A percentile compares a stretch with the other conserved stretches of the same genome.
phyloP scores from a whole-genome alignment of 2,888 invertebrate genomes.

The Venusia cambrica region DNA sequence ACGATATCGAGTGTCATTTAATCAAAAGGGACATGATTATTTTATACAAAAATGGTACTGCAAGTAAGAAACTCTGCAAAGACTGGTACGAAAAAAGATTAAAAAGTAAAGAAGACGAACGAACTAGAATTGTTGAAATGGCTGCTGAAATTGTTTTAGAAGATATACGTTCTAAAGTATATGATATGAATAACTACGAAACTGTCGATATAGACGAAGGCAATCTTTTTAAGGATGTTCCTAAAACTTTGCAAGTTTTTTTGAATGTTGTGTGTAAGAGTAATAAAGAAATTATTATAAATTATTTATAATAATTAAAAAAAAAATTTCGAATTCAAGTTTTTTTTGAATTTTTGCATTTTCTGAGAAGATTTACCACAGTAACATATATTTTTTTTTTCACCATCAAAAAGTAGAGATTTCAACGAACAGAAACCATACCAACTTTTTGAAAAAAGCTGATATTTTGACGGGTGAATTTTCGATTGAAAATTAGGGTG shows the following conservation, averaged over 20 bases:
- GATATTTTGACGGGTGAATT: no score
- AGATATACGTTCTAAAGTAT: conserved; percentile 36
- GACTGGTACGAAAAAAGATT: conserved; percentile 37
- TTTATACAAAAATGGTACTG: conserved; percentile 35
- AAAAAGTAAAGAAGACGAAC: conserved; percentile 34
- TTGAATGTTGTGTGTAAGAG: conserved; percentile 27
- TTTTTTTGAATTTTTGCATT: no score
- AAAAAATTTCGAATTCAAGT: no score
- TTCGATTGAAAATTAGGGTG: no score
- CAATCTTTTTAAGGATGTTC: conserved; percentile 13
- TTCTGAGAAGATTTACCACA: no score
- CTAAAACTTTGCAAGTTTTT: conserved; percentile 34
- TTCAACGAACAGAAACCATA: no score
- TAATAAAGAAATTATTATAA: conserved; percentile 21
- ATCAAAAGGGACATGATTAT: conserved; percentile 33
- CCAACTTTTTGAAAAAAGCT: no score
- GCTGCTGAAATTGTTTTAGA: conserved; percentile 40
- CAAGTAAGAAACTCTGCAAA: conserved; percentile 28
- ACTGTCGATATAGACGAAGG: conserved; percentile 28
- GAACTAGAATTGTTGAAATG: conserved; percentile 37
- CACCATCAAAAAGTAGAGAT: no score
- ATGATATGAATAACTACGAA: conserved; percentile 34
- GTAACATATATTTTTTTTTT: no score
- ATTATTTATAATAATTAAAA: no score
- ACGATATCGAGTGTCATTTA: conserved; percentile 33